Evolutionary conservation across 2,888 invertebrate genomes (phyloP).

Genomic region (Troides oblongomaculatus): DNA sequence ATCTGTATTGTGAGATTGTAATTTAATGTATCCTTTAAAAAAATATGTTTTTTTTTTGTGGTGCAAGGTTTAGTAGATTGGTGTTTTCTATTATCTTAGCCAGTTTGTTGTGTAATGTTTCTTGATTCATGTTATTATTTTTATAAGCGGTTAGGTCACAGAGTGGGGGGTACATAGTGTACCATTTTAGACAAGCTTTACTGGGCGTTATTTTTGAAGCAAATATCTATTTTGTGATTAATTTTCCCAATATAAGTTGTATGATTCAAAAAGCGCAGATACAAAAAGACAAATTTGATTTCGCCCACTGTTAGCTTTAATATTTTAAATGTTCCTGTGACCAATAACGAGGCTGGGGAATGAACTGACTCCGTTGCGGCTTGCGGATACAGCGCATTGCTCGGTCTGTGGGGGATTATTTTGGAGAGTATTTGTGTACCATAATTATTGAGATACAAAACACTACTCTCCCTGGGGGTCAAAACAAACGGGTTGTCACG

Average conservation of each 20-base stretch:
- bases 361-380: slow-evolving; percentile 61
- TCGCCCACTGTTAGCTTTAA: slow-evolving; percentile 40
- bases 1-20: slow-evolving; percentile 34
- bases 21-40: slow-evolving; percentile 28
- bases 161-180: slow-evolving; percentile 28
- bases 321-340: slow-evolving; percentile 54
- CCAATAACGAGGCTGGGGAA: slow-evolving; percentile 58
- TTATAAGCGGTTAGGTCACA: slow-evolving; percentile 56
- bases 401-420: slow-evolving; percentile 54
- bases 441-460: slow-evolving; percentile 41
- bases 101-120: slow-evolving; percentile 31
- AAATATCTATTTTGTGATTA: slow-evolving; percentile 50
- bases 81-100: slow-evolving; percentile 35
- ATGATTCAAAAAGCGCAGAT: slow-evolving; percentile 19
- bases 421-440: slow-evolving; percentile 57
- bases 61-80: slow-evolving; percentile 16
- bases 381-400: slow-evolving; percentile 63
- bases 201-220: slow-evolving; percentile 41
- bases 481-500: slow-evolving; percentile 68
- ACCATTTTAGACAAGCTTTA: slow-evolving; percentile 32
- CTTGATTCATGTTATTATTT: slow-evolving; percentile 30
- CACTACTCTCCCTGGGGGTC: slow-evolving; percentile 60
- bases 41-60: slow-evolving; percentile 15
- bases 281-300: slow-evolving; percentile 29
- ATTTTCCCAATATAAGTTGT: slow-evolving; percentile 33